Base-by-base conservation (phyloP, 2,888 invertebrate genomes). In the Reticulitermes lucifugus region DNA sequence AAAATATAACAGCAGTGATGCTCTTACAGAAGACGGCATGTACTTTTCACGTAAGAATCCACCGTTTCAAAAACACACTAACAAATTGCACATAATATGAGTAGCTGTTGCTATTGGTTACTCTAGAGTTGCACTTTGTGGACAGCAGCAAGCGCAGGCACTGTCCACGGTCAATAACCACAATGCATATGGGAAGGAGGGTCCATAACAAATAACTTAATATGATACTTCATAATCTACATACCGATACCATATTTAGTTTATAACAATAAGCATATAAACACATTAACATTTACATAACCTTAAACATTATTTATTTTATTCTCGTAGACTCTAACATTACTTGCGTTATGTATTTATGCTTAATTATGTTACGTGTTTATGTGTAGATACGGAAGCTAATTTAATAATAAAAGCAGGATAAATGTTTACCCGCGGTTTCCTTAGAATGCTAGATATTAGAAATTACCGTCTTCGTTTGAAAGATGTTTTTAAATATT, bases 401-500 rank as follows among this genome's bases (percentile, higher is more conserved):
- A 25, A n/a, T 73, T 59, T 84, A 77, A 84, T 84, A 84, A 75
- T 81, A 81, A 65, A 81, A 81, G 81, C 81, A 81, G 70, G 81
- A 80, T 55, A 29, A 81, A 81, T 43, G 18, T 81, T 29, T 65
- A 81, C 81, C 81, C 81, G 81, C 60, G 65, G 81, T 81, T 81
- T 70, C 81, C 80, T 80, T 80, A 80, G 80, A 80, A 35, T 60
- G 80, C 80, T 80, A 80, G 60, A 59, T 80, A 80, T 80, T 60
- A 80, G 80, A 80, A 83, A 83, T 51, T 83, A 59, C 83, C 84
- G 29, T 84, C 84, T 84, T 77, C 79, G 21, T 84, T 60, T 84
- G 60, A 77, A 84, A 84, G 60, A 65, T 79, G 9, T 75, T 41
- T 85, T 84, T 65, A 70, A 79, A 83, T 86, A 86, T 86, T 86